phyloP scores from a whole-genome alignment of 1,140 invertebrate genomes.

The Heliothis subflexa region DNA sequence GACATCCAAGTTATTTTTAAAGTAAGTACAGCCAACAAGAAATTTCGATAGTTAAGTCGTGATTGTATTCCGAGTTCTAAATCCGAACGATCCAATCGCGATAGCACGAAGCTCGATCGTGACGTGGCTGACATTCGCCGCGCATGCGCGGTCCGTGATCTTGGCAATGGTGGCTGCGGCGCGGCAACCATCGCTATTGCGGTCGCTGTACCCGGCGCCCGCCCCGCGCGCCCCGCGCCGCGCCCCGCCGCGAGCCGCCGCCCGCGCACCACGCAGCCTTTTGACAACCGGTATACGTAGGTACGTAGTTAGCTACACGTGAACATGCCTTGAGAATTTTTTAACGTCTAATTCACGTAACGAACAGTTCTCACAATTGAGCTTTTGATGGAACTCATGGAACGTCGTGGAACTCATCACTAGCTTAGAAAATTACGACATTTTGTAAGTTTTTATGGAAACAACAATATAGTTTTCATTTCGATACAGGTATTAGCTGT shows the following conservation, averaged over 20 bases:
- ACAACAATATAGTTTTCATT: constrained; percentile 42
- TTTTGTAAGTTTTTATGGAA: constrained; percentile 33
- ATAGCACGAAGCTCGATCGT: constrained; percentile 79
- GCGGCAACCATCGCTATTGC: constrained; percentile 76
- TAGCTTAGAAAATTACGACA: constrained; percentile 37
- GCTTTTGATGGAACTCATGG: constrained; percentile 60
- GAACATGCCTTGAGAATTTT: constrained; percentile 78
- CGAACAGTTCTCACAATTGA: constrained; percentile 65
- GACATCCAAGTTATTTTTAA: constrained; percentile 35
- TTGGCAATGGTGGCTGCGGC: constrained; percentile 82
- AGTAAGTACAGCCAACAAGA: constrained; percentile 47
- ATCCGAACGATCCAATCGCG: constrained; percentile 76
- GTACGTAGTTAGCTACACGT: constrained; percentile 67
- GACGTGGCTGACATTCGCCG: constrained; percentile 84
- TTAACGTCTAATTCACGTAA: constrained; percentile 80
- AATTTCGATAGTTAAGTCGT: constrained; percentile 60
- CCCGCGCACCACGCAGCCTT: constrained; percentile 68
- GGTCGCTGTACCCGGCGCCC: constrained; percentile 81
- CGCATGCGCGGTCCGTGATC: constrained; percentile 81
- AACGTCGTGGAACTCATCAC: constrained; percentile 34
- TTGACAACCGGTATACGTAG: constrained; percentile 82
- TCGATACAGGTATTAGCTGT: constrained; percentile 37
- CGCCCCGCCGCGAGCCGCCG: constrained; percentile 38
- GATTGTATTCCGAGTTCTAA: constrained; percentile 70
- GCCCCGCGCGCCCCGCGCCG: constrained; percentile 40